Evolutionary conservation across 2,797 vertebrate species (phyloP), one percentile per base, ranked within the genome.

Genomic region (Pogonophryne albipinna): DNA sequence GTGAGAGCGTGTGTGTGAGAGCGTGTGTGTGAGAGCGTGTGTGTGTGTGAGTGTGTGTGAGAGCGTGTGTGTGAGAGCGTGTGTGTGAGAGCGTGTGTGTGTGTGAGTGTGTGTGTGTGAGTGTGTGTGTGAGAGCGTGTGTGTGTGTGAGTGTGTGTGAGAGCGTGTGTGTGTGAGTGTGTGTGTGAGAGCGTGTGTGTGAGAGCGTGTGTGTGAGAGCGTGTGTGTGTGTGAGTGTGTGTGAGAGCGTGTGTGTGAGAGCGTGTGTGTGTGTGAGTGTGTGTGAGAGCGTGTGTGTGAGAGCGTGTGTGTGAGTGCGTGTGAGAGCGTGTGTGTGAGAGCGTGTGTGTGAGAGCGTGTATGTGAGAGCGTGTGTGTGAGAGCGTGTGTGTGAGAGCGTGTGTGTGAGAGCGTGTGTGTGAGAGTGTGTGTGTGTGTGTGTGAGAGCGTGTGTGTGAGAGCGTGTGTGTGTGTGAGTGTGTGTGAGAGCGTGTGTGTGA

Each of bases 321-420:
- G 13, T 83, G n/a, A n/a, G n/a, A n/a, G n/a, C n/a, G n/a, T n/a
- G n/a, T n/a, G n/a, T n/a, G n/a, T n/a, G n/a, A n/a, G n/a, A n/a
- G n/a, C n/a, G 60, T 65, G 50, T 73, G 72, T 51, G 23, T 52
- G 46, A 4, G n/a, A n/a, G n/a, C n/a, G n/a, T 52, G 49, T 70
- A 8, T 51, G 47, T 76, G 76, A n/a, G n/a, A n/a, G 42, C 38
- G 13, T 83, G 60, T 65, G 50, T 73, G 72, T 51, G 23, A 50
- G 46, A 4, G n/a, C 50, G 49, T 70, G 8, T 51, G 47, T 76
- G 76, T 58, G n/a, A n/a, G n/a, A n/a, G n/a, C n/a, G n/a, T n/a
- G n/a, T n/a, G n/a, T n/a, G n/a, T n/a, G n/a, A n/a, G n/a, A n/a
- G 42, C 38, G 13, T 83, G 60, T 65, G 50, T 73, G 72, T 51